phyloP scores from a whole-genome alignment of 1,140 invertebrate genomes.

The Heterodera carotae region DNA sequence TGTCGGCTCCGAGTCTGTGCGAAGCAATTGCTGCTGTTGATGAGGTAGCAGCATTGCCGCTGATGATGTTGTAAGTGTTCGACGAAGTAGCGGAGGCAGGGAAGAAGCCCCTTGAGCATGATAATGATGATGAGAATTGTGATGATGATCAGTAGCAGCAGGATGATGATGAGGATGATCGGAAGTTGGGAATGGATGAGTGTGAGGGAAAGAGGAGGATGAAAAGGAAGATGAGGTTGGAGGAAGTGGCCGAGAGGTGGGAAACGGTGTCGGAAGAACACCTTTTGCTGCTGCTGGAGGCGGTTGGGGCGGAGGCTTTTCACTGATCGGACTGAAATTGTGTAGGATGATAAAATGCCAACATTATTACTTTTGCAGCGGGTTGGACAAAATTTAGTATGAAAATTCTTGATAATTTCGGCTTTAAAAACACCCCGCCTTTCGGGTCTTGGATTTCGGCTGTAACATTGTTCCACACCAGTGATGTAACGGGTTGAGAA shows the following conservation, averaged over 20 bases:
- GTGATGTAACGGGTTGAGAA: no score
- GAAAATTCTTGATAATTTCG: no score
- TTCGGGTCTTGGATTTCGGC: no score
- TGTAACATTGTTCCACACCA: no score
- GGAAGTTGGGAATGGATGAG: not conserved
- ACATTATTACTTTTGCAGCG: no score
- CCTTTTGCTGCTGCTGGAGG: not conserved
- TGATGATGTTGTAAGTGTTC: not conserved
- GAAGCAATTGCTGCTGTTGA: constrained; percentile 12
- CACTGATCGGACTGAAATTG: not conserved
- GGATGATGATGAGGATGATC: not conserved
- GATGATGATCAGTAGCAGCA: not conserved
- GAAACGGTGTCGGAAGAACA: not conserved
- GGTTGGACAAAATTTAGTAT: no score
- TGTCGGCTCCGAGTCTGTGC: constrained; percentile 42
- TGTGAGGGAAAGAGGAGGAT: not conserved
- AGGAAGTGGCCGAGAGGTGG: not conserved
- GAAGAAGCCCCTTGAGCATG: not conserved
- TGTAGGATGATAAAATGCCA: no score
- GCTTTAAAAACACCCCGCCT: no score
- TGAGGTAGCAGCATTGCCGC: not conserved
- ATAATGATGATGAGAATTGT: constrained; percentile 3
- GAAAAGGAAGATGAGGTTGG: not conserved
- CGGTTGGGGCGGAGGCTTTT: not conserved
- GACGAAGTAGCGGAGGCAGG: constrained; percentile 1